Conservation (phyloP, 2,797 vertebrate species). For the Amazona finschi region DNA sequence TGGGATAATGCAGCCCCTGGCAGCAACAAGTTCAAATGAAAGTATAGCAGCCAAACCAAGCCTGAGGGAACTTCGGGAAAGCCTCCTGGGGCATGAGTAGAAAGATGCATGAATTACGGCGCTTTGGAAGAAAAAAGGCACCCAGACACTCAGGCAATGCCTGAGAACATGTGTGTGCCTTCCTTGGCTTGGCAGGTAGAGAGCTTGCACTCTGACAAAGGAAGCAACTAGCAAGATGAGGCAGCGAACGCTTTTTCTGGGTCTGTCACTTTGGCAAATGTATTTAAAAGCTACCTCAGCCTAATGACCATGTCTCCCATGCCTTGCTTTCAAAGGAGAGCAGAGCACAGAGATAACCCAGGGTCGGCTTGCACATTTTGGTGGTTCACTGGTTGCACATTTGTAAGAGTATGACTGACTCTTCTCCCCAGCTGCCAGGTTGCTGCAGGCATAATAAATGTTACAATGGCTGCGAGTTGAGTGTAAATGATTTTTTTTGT, state of each 20-base stretch:
- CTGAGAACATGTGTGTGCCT: neutral
- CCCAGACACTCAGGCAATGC: neutral
- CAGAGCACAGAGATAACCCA: neutral
- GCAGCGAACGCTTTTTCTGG: neutral
- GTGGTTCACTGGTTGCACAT: neutral
- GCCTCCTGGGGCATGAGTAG: accelerated
- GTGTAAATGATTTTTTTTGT: neutral
- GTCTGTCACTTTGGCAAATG: neutral
- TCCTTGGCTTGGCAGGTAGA: neutral
- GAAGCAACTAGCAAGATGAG: neutral
- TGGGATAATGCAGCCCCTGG: neutral
- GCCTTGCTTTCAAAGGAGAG: neutral
- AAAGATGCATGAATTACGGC: neutral
- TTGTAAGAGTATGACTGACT: neutral
- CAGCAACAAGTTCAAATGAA: neutral
- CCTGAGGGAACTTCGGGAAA: neutral
- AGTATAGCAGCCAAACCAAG: neutral
- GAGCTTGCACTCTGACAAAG: neutral
- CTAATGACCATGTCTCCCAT: neutral
- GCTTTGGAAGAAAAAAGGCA: neutral
- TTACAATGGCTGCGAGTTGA: neutral
- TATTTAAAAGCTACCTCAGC: neutral
- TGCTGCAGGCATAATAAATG: neutral
- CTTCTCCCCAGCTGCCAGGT: neutral
- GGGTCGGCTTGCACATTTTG: neutral